Percentiles rank a stretch among this genome's conserved stretches.
These are phyloP conservation scores for Momotus momota DNA, from an alignment of 2,797 vertebrate species.

Conservation along the genomic window DNA sequence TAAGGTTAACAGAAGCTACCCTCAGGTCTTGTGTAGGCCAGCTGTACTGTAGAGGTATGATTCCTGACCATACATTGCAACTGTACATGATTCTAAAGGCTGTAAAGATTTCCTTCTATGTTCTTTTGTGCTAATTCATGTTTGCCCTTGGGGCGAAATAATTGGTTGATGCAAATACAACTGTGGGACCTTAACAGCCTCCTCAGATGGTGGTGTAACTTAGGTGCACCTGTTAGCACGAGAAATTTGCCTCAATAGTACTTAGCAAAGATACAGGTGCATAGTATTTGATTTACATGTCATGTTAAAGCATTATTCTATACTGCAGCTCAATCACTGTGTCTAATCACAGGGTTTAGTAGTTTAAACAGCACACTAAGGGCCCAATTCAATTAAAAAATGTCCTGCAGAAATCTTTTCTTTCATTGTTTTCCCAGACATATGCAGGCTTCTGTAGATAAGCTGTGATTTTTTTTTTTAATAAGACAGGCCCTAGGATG, in stretches of 20 bases:
- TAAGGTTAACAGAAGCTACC: not conserved
- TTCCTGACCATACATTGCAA: not conserved
- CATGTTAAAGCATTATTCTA: not conserved
- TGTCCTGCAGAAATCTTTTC: slow-evolving; percentile 11
- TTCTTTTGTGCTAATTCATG: not conserved
- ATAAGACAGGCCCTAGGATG: not conserved
- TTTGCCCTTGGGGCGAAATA: not conserved
- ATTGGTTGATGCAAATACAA: not conserved
- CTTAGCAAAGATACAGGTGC: not conserved
- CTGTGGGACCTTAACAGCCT: not conserved
- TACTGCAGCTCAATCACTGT: slow-evolving; percentile 24
- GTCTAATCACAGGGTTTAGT: slow-evolving; percentile 51
- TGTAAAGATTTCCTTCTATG: not conserved
- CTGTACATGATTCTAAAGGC: not conserved
- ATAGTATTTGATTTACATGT: slow-evolving; percentile 18
- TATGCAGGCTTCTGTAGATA: not conserved
- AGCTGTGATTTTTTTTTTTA: not conserved
- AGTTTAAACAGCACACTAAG: slow-evolving; percentile 48
- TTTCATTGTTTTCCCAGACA: not conserved
- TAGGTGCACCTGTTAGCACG: not conserved
- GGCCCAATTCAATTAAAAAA: slow-evolving; percentile 63
- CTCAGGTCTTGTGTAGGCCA: not conserved
- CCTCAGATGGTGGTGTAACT: not conserved
- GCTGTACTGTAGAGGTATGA: too few relatives aligned
- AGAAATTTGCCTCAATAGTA: not conserved